Base-by-base conservation (phyloP, 2,888 invertebrate genomes). In the Ochropacha duplaris region DNA sequence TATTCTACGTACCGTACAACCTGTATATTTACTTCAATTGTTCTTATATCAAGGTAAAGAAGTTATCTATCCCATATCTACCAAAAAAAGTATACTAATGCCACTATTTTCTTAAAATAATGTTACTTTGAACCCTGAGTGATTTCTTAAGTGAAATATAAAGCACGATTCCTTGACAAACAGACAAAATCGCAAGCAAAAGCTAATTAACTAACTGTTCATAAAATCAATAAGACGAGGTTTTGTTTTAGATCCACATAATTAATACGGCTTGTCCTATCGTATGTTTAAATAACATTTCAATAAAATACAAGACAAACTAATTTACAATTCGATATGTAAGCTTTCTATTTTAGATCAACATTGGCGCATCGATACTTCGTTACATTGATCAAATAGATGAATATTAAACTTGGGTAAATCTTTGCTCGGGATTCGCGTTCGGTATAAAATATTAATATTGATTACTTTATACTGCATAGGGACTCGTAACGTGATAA, bases 341-440 rank as follows among this genome's bases (percentile, higher is more conserved):
- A 31, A 31, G 31, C 31, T 31, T 31, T 31, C 12, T 2, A 31
- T 31, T 31, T 31, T 31, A 31, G 12, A 31, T 36, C 26, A 50
- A 57, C 36, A 31, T 31, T 19, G 56, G 56, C 44, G 56, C 57
- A 59, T 62, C 62, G 51, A 56, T 49, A 51, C 34, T 55, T 34
- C 36, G 56, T 58, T 52, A 52, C 52, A 52, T 11, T 19, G 19
- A 52, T 34, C 16, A 31, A 52, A 14, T 19, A 22, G 22, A 52
- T 31, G 31, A 52, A 31, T 52, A 52, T 52, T 52, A 26, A 52
- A 31, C 11, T 19, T 52, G 52, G 4, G 52, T 31, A 52, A 52
- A 52, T 52, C 31, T 31, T 52, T 52, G 31, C 31, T 31, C 19
- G 16, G 51, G 16, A 19, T 50, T 19, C 51, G 19, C 1, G 11